These are phyloP conservation scores for Terebella lapidaria DNA, from an alignment of 2,888 invertebrate genomes.

Conservation along the genomic window DNA sequence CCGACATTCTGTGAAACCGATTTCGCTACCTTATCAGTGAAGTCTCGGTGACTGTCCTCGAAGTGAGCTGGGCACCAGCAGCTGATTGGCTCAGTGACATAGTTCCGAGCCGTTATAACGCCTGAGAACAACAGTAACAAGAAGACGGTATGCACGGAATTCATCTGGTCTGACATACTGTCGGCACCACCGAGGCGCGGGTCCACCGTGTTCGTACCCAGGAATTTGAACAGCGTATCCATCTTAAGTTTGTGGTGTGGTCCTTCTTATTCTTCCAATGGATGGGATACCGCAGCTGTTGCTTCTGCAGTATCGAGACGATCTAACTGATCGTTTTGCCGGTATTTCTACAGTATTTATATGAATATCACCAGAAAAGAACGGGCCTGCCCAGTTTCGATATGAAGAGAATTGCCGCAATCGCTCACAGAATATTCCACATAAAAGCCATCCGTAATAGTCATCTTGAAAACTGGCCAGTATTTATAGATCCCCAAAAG, in stretches of 20 bases:
- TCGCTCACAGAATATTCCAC: no score
- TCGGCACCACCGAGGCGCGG: conserved; percentile 21
- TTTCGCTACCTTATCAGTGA: conserved; percentile 23
- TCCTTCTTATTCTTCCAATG: conserved; percentile 10
- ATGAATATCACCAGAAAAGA: no score
- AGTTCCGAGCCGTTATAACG: conserved; percentile 19
- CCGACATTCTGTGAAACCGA: no score
- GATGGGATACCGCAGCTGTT: conserved; percentile 12
- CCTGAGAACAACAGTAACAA: conserved; percentile 16
- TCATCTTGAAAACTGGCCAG: no score
- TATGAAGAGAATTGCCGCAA: no score
- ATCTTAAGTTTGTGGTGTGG: conserved; percentile 33
- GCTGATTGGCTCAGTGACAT: conserved; percentile 20
- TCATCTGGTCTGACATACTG: conserved; percentile 23
- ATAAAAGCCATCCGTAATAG: no score
- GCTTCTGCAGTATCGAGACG: no score
- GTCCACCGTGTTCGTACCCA: conserved; percentile 6
- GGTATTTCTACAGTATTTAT: no score
- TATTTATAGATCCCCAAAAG: no score
- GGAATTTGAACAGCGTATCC: background rate
- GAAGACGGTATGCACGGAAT: conserved; percentile 19
- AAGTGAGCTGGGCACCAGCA: conserved; percentile 27
- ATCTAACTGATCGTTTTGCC: no score
- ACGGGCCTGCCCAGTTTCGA: no score
- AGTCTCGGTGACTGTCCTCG: conserved; percentile 21